phyloP scores from a whole-genome alignment of 2,888 invertebrate species.

The Lypha dubia region DNA sequence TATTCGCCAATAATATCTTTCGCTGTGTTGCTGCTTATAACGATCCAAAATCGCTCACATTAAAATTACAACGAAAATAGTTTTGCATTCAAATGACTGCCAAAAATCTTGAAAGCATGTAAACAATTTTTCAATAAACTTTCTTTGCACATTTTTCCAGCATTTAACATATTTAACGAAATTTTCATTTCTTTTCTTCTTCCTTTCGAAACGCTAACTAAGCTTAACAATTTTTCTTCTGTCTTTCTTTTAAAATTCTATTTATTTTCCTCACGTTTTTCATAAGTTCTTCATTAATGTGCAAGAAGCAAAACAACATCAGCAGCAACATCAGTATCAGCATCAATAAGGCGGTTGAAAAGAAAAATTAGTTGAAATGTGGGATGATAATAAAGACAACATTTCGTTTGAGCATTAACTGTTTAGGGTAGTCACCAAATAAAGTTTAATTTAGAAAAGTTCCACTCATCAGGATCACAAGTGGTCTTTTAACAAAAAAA shows the following conservation, averaged over 20 bases:
- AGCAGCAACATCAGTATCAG: constrained; percentile 48
- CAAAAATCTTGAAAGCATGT: not conserved
- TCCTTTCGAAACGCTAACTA: constrained; percentile 19
- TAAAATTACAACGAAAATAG: not conserved
- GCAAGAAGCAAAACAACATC: constrained; percentile 63
- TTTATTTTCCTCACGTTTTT: constrained; percentile 79
- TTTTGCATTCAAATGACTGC: not conserved
- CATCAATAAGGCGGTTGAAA: constrained; percentile 26
- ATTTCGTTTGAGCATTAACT: constrained; percentile 14
- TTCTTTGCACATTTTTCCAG: constrained; percentile 58
- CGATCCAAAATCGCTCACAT: not conserved
- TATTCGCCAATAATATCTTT: not conserved
- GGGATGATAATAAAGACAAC: constrained; percentile 31
- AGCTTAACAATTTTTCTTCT: constrained; percentile 45
- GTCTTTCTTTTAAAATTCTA: constrained; percentile 22
- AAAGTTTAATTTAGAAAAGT: not conserved
- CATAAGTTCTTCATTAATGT: constrained; percentile 81
- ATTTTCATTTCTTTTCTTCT: constrained; percentile 10
- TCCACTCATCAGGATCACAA: too few relatives aligned
- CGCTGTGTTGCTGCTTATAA: not conserved
- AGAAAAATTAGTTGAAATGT: not conserved
- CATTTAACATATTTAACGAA: constrained; percentile 54
- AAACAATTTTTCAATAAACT: constrained; percentile 42
- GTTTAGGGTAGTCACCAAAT: too few relatives aligned
- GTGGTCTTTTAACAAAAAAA: too few relatives aligned